phyloP scores from a whole-genome alignment of 92 coral and sea anemone species.

The Montipora capitata region DNA sequence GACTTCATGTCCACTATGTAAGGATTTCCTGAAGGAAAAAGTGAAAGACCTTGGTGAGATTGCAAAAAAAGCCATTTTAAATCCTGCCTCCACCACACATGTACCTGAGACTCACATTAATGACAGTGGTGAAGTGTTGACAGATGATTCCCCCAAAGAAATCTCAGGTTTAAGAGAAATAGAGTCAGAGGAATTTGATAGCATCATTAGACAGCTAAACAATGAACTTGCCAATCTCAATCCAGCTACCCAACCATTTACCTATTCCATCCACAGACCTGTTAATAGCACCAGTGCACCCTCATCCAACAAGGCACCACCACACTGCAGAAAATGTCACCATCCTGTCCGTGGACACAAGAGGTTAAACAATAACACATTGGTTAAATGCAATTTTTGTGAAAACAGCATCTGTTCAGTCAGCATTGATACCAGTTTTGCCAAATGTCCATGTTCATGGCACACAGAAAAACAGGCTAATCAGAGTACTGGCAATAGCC shows the following conservation, averaged over 20 bases:
- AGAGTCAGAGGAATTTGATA: not conserved
- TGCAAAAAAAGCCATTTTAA: constrained; percentile 51
- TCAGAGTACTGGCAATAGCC: not conserved
- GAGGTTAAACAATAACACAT: not conserved
- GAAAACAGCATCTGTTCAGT: not conserved
- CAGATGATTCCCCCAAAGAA: not conserved
- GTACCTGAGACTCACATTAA: not conserved
- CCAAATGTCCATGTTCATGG: not conserved
- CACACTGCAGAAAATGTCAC: not conserved
- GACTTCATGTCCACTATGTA: constrained; percentile 57
- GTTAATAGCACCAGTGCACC: not conserved
- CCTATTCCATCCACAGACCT: constrained; percentile 4
- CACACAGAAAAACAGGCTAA: not conserved
- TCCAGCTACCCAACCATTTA: constrained; percentile 4
- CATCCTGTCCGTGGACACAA: not conserved
- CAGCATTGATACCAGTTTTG: not conserved
- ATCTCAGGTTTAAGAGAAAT: not conserved
- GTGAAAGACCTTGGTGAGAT: constrained; percentile 55
- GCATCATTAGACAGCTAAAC: not conserved
- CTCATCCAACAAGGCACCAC: not conserved
- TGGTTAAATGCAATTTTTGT: not conserved
- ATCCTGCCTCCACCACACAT: constrained; percentile 16
- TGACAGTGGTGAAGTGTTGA: not conserved
- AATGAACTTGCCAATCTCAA: no score
- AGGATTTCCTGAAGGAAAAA: constrained; percentile 42